Conservation (phyloP, 2,113 vertebrate genomes). For the Sander vitreus region DNA sequence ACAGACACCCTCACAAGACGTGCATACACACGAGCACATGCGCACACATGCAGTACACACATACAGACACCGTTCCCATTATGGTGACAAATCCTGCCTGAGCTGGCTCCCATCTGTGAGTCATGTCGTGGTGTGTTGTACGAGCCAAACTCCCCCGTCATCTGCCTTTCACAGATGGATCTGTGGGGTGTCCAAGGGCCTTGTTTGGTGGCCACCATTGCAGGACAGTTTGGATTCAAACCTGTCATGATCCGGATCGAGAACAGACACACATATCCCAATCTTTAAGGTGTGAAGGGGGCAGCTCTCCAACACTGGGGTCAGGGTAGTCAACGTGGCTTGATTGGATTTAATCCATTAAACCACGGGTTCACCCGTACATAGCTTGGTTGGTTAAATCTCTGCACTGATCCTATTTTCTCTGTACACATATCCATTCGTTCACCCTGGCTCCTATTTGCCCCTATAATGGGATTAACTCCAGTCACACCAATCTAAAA, state of each 20-base stretch:
- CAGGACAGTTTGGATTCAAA: slow-evolving; percentile 33
- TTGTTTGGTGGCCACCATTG: slow-evolving; percentile 58
- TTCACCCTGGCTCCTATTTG: slow-evolving; percentile 67
- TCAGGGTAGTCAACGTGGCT: slow-evolving; percentile 71
- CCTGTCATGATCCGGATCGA: slow-evolving; percentile 12
- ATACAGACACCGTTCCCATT: slow-evolving; percentile 68
- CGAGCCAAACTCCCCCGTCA: slow-evolving; percentile 77
- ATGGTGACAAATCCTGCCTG: slow-evolving; percentile 81
- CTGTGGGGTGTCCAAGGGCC: slow-evolving; percentile 46
- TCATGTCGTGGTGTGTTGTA: slow-evolving; percentile 66
- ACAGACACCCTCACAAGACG: slow-evolving; percentile 51
- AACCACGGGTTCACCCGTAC: slow-evolving; percentile 61
- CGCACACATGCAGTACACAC: slow-evolving; percentile 38
- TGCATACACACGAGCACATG: slow-evolving; percentile 41
- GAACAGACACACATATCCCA: slow-evolving; percentile 30
- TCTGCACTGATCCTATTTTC: slow-evolving; percentile 74
- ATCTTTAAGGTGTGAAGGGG: slow-evolving; percentile 31
- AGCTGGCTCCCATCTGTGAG: slow-evolving; percentile 80
- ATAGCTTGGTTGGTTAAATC: slow-evolving; percentile 54
- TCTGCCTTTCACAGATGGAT: slow-evolving; percentile 79
- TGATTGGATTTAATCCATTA: slow-evolving; percentile 72
- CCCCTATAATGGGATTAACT: slow-evolving; percentile 79
- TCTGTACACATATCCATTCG: slow-evolving; percentile 67
- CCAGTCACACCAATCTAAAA: slow-evolving; percentile 74
- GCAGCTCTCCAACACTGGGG: slow-evolving; percentile 41